phyloP scores from a whole-genome alignment of 2,797 vertebrate genomes.

The Lithobates sylvaticus region DNA sequence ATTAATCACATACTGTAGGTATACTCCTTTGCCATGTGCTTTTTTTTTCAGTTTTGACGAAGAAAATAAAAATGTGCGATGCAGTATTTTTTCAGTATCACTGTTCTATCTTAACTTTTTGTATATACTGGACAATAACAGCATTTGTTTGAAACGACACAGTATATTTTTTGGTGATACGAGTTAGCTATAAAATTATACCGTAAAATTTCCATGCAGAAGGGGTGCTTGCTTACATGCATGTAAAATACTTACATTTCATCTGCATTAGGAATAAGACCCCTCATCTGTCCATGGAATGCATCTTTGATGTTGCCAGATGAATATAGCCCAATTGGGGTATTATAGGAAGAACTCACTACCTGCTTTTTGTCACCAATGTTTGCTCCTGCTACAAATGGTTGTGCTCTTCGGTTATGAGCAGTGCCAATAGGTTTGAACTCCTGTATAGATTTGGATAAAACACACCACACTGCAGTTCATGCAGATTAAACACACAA shows the following conservation, averaged over 20 bases:
- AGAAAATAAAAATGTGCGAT: too few relatives aligned
- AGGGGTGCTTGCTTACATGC: conserved; percentile 13
- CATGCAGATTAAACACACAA: conserved; percentile 65
- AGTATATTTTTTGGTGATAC: neutral
- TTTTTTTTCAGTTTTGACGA: too few relatives aligned
- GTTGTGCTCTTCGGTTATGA: conserved; percentile 93
- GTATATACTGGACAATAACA: too few relatives aligned
- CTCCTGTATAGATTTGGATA: conserved; percentile 84
- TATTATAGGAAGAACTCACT: conserved; percentile 97
- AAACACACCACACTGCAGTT: conserved; percentile 79
- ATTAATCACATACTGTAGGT: too few relatives aligned
- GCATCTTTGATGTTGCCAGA: conserved; percentile 97
- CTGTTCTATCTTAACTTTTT: too few relatives aligned
- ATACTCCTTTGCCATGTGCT: too few relatives aligned
- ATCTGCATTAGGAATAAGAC: conserved; percentile 83
- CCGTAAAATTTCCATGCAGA: conserved; percentile 1
- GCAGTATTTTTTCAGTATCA: neutral
- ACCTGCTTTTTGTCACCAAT: conserved; percentile 96
- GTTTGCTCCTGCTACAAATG: conserved; percentile 94
- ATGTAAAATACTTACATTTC: conserved; percentile 82
- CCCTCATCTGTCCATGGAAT: conserved; percentile 92
- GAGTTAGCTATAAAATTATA: neutral
- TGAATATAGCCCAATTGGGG: conserved; percentile 97
- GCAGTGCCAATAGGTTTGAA: conserved; percentile 88
- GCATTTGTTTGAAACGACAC: neutral